phyloP scores from a whole-genome alignment of 2,113 vertebrate genomes.

The Raja brachyura region DNA sequence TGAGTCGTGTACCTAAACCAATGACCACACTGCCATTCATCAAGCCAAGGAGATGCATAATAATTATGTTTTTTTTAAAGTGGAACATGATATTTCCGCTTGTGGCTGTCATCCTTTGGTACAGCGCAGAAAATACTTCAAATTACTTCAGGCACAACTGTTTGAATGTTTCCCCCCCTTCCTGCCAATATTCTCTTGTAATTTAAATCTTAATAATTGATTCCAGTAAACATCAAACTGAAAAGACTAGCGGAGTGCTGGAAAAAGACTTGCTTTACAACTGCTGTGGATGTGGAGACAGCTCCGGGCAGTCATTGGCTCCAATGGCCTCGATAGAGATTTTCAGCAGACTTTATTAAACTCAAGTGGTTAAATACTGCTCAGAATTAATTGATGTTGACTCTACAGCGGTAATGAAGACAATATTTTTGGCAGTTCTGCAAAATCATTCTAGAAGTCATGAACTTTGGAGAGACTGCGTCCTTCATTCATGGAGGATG shows the following conservation, averaged over 20 bases:
- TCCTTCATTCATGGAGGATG: background rate
- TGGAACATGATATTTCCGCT: background rate
- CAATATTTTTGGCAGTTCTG: background rate
- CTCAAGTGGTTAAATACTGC: background rate
- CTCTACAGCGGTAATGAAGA: background rate
- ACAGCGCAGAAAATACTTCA: background rate
- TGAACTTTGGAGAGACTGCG: background rate
- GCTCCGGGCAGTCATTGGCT: background rate
- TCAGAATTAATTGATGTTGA: slow-evolving; percentile 19
- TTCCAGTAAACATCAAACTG: slow-evolving; percentile 30
- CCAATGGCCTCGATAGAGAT: background rate
- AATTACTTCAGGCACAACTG: background rate
- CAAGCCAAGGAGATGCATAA: background rate
- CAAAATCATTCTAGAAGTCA: too few species aligned
- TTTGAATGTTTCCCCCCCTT: background rate
- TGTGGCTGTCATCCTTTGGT: background rate
- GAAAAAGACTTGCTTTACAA: background rate
- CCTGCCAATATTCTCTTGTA: slow-evolving; percentile 22
- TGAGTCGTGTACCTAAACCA: background rate
- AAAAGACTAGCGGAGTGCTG: background rate
- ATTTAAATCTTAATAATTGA: slow-evolving; percentile 17
- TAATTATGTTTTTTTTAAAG: background rate
- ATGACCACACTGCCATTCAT: background rate
- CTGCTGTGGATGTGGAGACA: background rate
- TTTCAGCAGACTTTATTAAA: background rate